Evolutionary conservation across 1,140 invertebrate species (phyloP).

Genomic region (Brachionus rubens): DNA sequence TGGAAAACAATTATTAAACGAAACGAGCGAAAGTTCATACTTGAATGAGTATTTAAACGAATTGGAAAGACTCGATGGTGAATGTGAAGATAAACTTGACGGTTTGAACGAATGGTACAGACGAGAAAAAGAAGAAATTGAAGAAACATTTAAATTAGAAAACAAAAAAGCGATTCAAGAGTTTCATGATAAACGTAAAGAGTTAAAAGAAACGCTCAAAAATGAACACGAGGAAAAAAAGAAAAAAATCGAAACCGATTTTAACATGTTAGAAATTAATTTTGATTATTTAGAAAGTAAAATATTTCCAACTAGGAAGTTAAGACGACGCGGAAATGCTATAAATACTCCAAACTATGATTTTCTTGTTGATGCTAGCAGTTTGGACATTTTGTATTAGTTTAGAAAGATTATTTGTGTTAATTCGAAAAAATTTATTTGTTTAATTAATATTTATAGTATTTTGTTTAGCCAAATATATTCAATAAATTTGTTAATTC

Average conservation of each 20-base stretch:
- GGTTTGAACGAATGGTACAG: not conserved
- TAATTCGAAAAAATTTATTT: not conserved
- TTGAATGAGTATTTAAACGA: not conserved
- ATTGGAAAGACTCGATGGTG: not conserved
- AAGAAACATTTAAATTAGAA: conserved; percentile 20
- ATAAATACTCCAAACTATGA: not conserved
- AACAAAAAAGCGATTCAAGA: conserved; percentile 22
- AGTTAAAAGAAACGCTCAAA: conserved; percentile 16
- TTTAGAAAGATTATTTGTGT: not conserved
- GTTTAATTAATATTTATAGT: not conserved
- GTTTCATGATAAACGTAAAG: conserved; percentile 37
- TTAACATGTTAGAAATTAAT: conserved; percentile 24
- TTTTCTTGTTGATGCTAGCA: conserved; percentile 17
- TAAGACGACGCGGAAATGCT: conserved; percentile 7
- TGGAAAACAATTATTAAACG: not conserved
- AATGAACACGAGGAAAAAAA: conserved; percentile 35
- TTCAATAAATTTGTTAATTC: not conserved
- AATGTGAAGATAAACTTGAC: not conserved
- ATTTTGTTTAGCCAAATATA: not conserved
- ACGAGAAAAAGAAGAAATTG: conserved; percentile 2
- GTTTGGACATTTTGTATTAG: conserved; percentile 33
- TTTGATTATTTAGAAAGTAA: conserved; percentile 8
- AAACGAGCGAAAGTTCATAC: not conserved
- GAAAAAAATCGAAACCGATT: conserved; percentile 13
- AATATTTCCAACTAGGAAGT: conserved; percentile 6